Evolutionary conservation across 1,140 invertebrate genomes (phyloP), one percentile per base, ranked within the genome.

Genomic region (Diorhabda carinulata): DNA sequence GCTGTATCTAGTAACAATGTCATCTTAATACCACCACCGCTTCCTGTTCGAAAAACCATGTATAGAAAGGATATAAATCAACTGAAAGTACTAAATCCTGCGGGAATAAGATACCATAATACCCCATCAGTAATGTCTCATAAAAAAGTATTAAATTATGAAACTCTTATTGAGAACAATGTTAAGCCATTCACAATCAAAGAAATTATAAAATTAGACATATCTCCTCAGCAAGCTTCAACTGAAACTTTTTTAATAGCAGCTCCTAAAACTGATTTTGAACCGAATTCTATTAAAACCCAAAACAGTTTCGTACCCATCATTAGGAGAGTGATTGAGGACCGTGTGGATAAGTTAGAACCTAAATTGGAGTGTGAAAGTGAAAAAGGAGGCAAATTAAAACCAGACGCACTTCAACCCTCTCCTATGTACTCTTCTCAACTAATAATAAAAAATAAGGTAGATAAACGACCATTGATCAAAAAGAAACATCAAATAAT

Each of bases 301-400:
- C 92, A 94, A 81, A 87, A 91, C 64, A 92, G 92, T 0, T 94
- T 94, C 74, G 91, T 89, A 68, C 92, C 92, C 2, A 93, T 94
- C 10, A 86, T 92, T n/a, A 83, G 84, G 10, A 87, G 86, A 79
- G 82, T 74, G 66, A 74, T 69, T n/a, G 81, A 87, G 73, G 83
- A 87, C 52, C 82, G 84, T 68, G 83, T 85, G 68, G 78, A 83
- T 43, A 80, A 83, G 57, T 81, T 81, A 47, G 82, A 83, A 72
- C 80, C 79, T 10, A 79, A 80, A 40, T 76, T 79, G 47, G 78
- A 81, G 43, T 84, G 86, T 59, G 82, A 86, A 77, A 79, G 83
- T 40, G 80, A 84, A 71, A 82, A 79, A 4, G 84, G 84, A 61
- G 80, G 86, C 3, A 78, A 81, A 3, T 79, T 83, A 57, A 82